Percentiles rank a stretch among this genome's conserved stretches.
phyloP scores from a whole-genome alignment of 1,140 invertebrate genomes.

The Condylostylus longicornis region DNA sequence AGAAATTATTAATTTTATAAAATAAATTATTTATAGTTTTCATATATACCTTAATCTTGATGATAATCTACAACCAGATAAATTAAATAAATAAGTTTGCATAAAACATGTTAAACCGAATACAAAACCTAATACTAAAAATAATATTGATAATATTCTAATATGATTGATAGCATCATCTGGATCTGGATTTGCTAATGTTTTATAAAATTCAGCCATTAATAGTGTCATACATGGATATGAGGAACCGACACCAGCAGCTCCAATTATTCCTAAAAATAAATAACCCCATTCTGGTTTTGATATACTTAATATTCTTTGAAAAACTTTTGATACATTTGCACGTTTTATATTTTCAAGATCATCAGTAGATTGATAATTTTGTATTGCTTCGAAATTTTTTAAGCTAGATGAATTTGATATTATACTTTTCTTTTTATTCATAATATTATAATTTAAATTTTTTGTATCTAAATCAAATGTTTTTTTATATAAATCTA shows the following conservation, averaged over 20 bases:
- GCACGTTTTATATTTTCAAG: conserved; percentile 9
- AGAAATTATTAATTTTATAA: conserved; percentile 2
- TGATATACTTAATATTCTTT: conserved; percentile 53
- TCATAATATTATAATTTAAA: too few species aligned
- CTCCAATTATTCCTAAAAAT: conserved; percentile 50
- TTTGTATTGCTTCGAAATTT: conserved; percentile 8
- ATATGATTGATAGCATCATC: conserved; percentile 42
- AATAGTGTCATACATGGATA: conserved; percentile 69
- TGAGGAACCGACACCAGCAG: conserved; percentile 53
- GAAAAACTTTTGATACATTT: conserved; percentile 27
- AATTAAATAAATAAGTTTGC: conserved; percentile 62
- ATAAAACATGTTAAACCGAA: conserved; percentile 53
- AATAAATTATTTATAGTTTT: too few species aligned
- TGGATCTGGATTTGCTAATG: conserved; percentile 35
- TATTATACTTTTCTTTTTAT: conserved; percentile 24
- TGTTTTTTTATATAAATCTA: conserved; percentile 24
- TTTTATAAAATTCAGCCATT: conserved; percentile 70
- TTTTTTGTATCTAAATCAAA: conserved; percentile 27
- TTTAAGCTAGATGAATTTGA: conserved; percentile 19
- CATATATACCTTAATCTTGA: conserved; percentile 40
- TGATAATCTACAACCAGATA: conserved; percentile 63
- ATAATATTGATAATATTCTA: conserved; percentile 45
- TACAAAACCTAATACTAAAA: conserved; percentile 54
- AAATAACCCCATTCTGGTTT: conserved; percentile 63
- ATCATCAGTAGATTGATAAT: not conserved